These are phyloP conservation scores for Caenorhabditis auriculariae DNA, from an alignment of 2,888 invertebrate species.

Conservation along the genomic window DNA sequence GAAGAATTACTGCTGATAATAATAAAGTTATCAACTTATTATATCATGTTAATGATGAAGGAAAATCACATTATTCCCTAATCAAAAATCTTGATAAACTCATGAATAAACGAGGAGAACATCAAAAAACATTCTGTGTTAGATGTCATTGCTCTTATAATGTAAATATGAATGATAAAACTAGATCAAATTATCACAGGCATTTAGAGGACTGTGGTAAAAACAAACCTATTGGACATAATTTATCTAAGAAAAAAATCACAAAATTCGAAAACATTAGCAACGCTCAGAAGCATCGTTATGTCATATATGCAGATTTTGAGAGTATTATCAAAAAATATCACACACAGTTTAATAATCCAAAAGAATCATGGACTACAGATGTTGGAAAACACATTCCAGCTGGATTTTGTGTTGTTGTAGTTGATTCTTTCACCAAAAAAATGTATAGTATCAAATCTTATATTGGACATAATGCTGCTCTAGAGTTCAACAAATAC, in stretches of 20 bases:
- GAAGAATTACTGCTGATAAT: slow-evolving; percentile 5
- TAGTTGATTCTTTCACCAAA: slow-evolving; percentile 26
- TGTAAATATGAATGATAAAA: slow-evolving; percentile 17
- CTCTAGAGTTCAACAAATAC: slow-evolving; percentile 17
- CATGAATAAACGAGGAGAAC: slow-evolving; percentile 13
- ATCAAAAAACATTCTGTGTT: slow-evolving; percentile 25
- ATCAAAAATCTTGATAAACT: slow-evolving; percentile 30
- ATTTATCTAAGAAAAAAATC: slow-evolving; percentile 14
- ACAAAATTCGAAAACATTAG: slow-evolving; percentile 25
- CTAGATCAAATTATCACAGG: slow-evolving; percentile 18
- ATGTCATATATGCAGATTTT: slow-evolving; percentile 33
- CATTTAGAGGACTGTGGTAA: slow-evolving; percentile 33
- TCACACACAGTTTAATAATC: slow-evolving; percentile 1
- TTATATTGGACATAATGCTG: slow-evolving; percentile 13
- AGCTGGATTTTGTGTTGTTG: slow-evolving; percentile 26
- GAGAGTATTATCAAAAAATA: slow-evolving; percentile 24
- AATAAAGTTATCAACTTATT: slow-evolving; percentile 23
- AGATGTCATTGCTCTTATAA: slow-evolving; percentile 28
- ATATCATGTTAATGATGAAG: slow-evolving; percentile 16
- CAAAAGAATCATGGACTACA: slow-evolving; percentile 22
- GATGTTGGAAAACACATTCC: slow-evolving; percentile 30
- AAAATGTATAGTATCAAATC: slow-evolving; percentile 4
- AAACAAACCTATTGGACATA: slow-evolving; percentile 26
- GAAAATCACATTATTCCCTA: slow-evolving; percentile 24
- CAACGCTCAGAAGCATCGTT: slow-evolving; percentile 36